phyloP scores from a whole-genome alignment of 2,797 vertebrate genomes.

The Nasua narica region DNA sequence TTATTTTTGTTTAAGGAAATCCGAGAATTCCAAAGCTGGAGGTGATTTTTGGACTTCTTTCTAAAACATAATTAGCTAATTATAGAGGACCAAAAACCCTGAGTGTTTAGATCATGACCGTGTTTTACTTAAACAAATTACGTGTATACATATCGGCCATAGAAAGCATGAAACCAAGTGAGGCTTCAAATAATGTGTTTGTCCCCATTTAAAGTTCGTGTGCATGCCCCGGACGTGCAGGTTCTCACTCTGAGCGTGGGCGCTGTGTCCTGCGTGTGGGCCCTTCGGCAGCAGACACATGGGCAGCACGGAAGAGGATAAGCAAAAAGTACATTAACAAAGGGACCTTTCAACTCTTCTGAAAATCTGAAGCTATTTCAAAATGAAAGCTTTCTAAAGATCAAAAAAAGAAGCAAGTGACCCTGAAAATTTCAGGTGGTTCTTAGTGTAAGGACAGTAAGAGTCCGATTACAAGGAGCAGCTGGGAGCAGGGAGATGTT shows the following conservation, averaged over 20 bases:
- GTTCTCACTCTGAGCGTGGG: rapidly evolving
- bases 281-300: too few relatives aligned
- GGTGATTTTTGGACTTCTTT: not conserved
- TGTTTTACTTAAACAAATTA: not conserved
- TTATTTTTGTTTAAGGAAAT: not conserved
- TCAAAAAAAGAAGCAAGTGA: not conserved
- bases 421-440: not conserved
- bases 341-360: not conserved
- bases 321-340: not conserved
- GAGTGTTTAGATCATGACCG: not conserved
- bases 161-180: not conserved
- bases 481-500: not conserved
- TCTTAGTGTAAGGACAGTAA: not conserved
- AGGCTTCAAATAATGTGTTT: not conserved
- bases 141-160: rapidly evolving
- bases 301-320: too few relatives aligned
- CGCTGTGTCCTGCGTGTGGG: rapidly evolving
- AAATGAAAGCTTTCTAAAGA: not conserved
- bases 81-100: not conserved
- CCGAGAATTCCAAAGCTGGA: not conserved
- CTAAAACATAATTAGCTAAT: not conserved
- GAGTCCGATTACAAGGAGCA: not conserved
- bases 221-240: rapidly evolving
- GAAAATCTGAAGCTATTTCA: not conserved
- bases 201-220: not conserved